These are phyloP conservation scores for Athetis lepigone DNA, from an alignment of 2,888 invertebrate species.

Conservation along the genomic window DNA sequence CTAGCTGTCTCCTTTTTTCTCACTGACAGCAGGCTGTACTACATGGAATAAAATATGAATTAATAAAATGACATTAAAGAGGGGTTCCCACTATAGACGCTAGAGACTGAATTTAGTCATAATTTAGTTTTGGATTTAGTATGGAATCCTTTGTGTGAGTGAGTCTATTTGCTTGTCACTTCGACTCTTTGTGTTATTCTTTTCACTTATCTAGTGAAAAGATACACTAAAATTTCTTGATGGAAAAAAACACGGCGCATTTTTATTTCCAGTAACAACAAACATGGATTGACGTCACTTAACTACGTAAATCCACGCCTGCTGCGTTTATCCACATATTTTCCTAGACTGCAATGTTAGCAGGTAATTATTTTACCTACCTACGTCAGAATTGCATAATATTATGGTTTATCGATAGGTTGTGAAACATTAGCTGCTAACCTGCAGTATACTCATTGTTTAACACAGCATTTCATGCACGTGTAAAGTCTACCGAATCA, in stretches of 20 bases:
- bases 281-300: slow-evolving; percentile 59
- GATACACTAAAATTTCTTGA: slow-evolving; percentile 49
- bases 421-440: slow-evolving; percentile 62
- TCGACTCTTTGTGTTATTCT: no score
- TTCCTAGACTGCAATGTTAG: slow-evolving; percentile 39
- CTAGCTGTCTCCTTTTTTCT: no score
- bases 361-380: slow-evolving; percentile 39
- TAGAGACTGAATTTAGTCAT: no score
- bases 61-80: no score
- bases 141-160: no score
- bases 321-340: slow-evolving; percentile 25
- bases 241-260: slow-evolving; percentile 22
- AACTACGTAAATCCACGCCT: slow-evolving; percentile 9
- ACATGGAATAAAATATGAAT: no score
- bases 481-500: slow-evolving; percentile 55
- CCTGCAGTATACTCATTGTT: slow-evolving; percentile 59
- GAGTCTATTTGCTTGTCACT: no score
- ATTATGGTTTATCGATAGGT: slow-evolving; percentile 65
- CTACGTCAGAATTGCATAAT: slow-evolving; percentile 72
- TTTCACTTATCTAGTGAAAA: neutral
- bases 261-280: slow-evolving; percentile 34
- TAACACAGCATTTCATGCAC: slow-evolving; percentile 57
- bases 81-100: no score
- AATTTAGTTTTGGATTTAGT: no score
- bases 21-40: no score